Base-by-base conservation (phyloP, 2,113 vertebrate species). In the Phodopus roborovskii region DNA sequence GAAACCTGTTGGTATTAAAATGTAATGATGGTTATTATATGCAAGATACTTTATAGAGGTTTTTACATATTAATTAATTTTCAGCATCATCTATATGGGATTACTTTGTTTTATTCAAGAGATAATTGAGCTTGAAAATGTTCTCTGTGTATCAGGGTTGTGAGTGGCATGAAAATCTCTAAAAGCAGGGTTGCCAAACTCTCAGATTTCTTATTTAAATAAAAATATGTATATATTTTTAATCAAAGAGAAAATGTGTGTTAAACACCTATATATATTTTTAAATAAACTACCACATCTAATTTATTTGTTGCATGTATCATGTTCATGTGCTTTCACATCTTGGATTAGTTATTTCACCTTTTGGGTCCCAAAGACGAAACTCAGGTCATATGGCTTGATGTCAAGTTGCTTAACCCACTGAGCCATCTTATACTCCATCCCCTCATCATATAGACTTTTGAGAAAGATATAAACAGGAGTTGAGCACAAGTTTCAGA, bases 401-500 rank as follows among this genome's bases (percentile, higher is more conserved):
- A 26, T 8, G 6, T 9, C 19, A 39, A 82, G 11, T 16, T 26
- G 22, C 56, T 39, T 48, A 13, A 36, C 30, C 8, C 30, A 36
- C 30, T 79, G 77, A 36, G 17, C 26, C 50, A 78, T 85, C 17
- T 48, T 45, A 48, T 19, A 48, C 1, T 7, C 26, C 26, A 20
- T 8, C 0, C 13, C 6, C 30, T 73, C 28, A 24, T 50, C 60
- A 85, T 42, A 48, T 6, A 48, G 4, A 42, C 58, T 91, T 75
- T 93, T 93, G 16, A 92, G 9, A 66, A 28, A 68, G 30, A 93
- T 26, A 75, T 33, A 50, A 30, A 75, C 5, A 64, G 4, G 62
- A 48, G 87, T 13, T 94, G 53, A 91, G 20, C 78, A 42, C 26
- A n/a, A 87, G 11, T 56, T 66, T 91, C 45, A 83, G 94, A 53